Evolutionary conservation across 2,797 vertebrate genomes (phyloP), one percentile per base, ranked within the genome.

Genomic region (Buphagus erythrorhynchus): DNA sequence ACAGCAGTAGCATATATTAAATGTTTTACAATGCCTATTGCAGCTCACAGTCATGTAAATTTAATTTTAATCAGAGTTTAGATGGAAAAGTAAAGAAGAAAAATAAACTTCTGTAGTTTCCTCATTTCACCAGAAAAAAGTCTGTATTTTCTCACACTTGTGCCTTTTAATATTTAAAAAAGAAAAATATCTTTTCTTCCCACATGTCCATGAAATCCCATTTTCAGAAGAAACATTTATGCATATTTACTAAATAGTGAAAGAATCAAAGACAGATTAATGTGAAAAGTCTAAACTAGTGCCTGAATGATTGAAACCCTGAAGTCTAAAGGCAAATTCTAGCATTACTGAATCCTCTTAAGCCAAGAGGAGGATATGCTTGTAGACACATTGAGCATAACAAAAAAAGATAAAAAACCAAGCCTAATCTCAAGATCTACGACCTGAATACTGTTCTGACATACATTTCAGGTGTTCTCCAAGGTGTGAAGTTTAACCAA

Each of bases 371-470:
- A 43, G 91, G 76, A 73, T 83, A 42, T 38, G 21, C 18, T 58
- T 80, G 33, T 86, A 86, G 40, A 89, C 42, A 85, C n/a, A 75
- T 61, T 90, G 72, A 93, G 81, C 42, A 55, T 84, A 96, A 79
- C 25, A 55, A 85, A 92, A 93, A 95, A 83, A 88, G 90, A 90
- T 54, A 48, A 88, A 86, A 93, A 81, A 35, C 0, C 57, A 87
- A 40, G 72, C 59, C 83, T 81, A 46, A 93, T 83, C 71, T 85
- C 66, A 90, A 90, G 83, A 92, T 97, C 95, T 92, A 13, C 21
- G 57, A 52, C 55, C 55, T 89, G 67, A 86, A 85, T 84, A 89
- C 49, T 96, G 51, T 69, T 90, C 80, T 95, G 75, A 68, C 78
- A 42, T 7, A 28, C 8, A 33, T 62, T 81, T 36, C 87, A 94